phyloP scores from a whole-genome alignment of 2,888 invertebrate species.

The Lottia gigantea region DNA sequence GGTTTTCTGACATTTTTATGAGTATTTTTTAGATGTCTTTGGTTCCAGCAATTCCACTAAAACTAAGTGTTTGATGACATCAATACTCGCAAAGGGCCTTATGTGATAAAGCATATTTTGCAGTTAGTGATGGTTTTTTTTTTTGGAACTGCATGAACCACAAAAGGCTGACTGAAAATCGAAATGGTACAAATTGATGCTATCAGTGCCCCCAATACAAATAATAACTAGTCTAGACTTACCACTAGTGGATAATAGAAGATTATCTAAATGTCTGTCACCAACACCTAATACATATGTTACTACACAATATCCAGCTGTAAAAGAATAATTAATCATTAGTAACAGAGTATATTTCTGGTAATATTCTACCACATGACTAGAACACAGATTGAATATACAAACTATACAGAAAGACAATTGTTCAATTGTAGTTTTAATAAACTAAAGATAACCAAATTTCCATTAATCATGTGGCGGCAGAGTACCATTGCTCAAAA shows the following conservation, averaged over 20 bases:
- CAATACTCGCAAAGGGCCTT: no score
- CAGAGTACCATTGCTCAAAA: not conserved
- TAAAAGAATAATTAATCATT: constrained; percentile 34
- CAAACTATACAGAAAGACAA: not conserved
- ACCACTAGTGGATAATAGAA: constrained; percentile 89
- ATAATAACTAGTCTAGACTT: constrained; percentile 22
- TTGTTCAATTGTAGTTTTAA: not conserved
- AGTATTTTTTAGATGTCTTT: no score
- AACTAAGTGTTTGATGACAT: no score
- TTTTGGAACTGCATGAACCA: no score
- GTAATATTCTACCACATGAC: not conserved
- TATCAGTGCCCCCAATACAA: no score
- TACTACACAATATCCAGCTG: constrained; percentile 96
- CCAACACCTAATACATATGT: constrained; percentile 97
- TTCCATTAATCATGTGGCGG: no score
- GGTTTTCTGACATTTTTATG: no score
- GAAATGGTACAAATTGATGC: no score
- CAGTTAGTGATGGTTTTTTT: no score
- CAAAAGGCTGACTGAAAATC: no score
- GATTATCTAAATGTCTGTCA: constrained; percentile 96
- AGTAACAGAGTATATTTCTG: not conserved
- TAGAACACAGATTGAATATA: not conserved
- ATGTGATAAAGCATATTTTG: no score
- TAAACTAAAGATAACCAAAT: not conserved
- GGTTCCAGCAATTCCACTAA: no score